Evolutionary conservation across 2,113 vertebrate species (phyloP).

Genomic region (Sinocyclocheilus maitianheensis): DNA sequence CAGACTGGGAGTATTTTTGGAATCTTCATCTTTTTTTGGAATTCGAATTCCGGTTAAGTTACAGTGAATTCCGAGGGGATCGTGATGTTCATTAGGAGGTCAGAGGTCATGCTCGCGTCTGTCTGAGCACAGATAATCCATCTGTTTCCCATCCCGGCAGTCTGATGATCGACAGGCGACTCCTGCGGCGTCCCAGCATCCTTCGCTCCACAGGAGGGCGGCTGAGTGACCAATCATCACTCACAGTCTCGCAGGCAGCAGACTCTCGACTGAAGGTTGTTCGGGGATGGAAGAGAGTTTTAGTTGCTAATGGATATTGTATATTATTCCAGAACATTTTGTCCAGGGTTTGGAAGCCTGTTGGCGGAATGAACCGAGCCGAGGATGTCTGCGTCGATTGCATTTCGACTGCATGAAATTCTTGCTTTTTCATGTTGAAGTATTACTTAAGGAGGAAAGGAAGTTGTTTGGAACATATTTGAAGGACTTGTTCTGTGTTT

Average conservation of each 20-base stretch:
- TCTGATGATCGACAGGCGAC: slow-evolving; percentile 13
- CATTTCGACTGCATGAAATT: neutral
- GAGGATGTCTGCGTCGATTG: no score
- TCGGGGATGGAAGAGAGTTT: neutral
- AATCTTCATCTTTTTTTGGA: slow-evolving; percentile 9
- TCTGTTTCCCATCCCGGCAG: slow-evolving; percentile 12
- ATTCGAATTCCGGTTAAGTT: neutral
- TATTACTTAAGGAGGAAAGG: neutral
- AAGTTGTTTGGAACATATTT: neutral
- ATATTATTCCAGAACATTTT: slow-evolving; percentile 11
- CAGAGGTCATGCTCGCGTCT: slow-evolving; percentile 8
- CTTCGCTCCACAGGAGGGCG: slow-evolving; percentile 18
- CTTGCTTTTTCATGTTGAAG: neutral
- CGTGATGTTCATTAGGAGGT: neutral
- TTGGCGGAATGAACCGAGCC: neutral
- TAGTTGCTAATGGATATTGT: neutral
- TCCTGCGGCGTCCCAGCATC: slow-evolving; percentile 40
- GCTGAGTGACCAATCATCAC: slow-evolving; percentile 4
- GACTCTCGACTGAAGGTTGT: slow-evolving; percentile 23
- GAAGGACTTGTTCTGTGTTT: neutral
- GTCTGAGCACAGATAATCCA: neutral
- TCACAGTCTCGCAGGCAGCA: neutral
- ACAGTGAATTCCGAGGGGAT: neutral
- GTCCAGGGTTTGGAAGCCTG: neutral
- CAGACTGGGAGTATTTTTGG: neutral